Percentiles rank a stretch among this genome's conserved stretches.
phyloP scores from a whole-genome alignment of 2,888 invertebrate species.

The Calliscelio sp. region DNA sequence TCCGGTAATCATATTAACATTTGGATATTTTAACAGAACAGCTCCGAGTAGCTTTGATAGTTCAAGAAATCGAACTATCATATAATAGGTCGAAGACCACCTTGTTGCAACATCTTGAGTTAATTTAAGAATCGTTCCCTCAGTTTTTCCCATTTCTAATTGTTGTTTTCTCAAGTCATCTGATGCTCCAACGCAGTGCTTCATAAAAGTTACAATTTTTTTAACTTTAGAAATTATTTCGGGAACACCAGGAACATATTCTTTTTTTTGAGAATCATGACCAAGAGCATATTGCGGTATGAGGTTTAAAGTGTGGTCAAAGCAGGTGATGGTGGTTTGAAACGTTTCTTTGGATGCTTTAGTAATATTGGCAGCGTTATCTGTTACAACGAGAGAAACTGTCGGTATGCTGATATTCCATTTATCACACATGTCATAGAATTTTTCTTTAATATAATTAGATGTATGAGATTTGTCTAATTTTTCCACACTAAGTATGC shows the following conservation, averaged over 20 bases:
- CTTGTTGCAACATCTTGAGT: constrained; percentile 33
- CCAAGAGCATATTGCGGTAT: constrained; percentile 66
- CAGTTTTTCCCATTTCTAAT: constrained; percentile 25
- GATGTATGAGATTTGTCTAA: constrained; percentile 37
- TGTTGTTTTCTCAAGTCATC: constrained; percentile 29
- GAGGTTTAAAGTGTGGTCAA: constrained; percentile 67
- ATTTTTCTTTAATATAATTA: constrained; percentile 18
- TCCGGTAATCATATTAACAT: constrained; percentile 27
- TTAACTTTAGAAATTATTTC: constrained; percentile 65
- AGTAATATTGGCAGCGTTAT: constrained; percentile 20
- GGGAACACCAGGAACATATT: constrained; percentile 34
- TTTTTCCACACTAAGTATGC: constrained; percentile 7
- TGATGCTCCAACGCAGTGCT: constrained; percentile 23
- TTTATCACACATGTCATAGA: constrained; percentile 12
- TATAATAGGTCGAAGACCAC: constrained; percentile 39
- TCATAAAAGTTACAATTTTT: constrained; percentile 33
- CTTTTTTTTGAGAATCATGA: constrained; percentile 27
- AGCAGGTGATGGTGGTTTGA: constrained; percentile 58
- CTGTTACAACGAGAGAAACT: constrained; percentile 8
- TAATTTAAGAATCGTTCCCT: constrained; percentile 34
- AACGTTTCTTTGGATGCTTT: constrained; percentile 36
- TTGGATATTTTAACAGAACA: constrained; percentile 29
- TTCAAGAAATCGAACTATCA: constrained; percentile 38
- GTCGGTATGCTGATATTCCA: constrained; percentile 12
- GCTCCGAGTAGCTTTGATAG: constrained; percentile 24